These are phyloP conservation scores for Haplotaxodon microlepis DNA, from an alignment of 2,113 vertebrate species.

Conservation along the genomic window DNA sequence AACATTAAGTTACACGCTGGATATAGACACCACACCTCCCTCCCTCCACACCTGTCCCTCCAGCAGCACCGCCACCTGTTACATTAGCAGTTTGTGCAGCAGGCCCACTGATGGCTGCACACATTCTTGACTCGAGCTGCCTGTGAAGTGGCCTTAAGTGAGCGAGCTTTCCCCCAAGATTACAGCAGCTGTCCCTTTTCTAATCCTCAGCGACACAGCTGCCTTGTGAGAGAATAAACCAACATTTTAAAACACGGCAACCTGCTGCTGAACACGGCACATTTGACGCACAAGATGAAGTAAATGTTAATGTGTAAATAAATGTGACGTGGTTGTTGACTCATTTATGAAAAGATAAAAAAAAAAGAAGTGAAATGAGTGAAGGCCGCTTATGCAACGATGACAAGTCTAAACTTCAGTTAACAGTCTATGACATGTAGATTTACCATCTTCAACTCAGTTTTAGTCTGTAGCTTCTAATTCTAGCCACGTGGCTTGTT, in stretches of 20 bases:
- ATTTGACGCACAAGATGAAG: not conserved
- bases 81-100: constrained; percentile 9
- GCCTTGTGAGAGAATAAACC: not conserved
- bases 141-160: constrained; percentile 23
- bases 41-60: constrained; percentile 34
- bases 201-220: constrained; percentile 26
- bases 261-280: not conserved
- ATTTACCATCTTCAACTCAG: not conserved
- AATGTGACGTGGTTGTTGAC: not conserved
- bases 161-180: constrained; percentile 6
- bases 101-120: not conserved
- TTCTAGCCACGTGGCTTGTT: not conserved
- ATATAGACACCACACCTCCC: constrained; percentile 3
- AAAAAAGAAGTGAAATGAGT: not conserved
- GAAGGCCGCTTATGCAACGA: not conserved
- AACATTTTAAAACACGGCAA: constrained; percentile 21
- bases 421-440: not conserved
- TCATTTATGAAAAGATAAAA: not conserved
- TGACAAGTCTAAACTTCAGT: not conserved
- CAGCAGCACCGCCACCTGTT: constrained; percentile 53
- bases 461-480: not conserved
- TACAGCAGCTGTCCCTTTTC: constrained; percentile 45
- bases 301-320: not conserved
- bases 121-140: constrained; percentile 12
- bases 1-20: not conserved